Base-by-base conservation (phyloP, 2,113 vertebrate genomes). In the Mesoclemmys tuberculata region DNA sequence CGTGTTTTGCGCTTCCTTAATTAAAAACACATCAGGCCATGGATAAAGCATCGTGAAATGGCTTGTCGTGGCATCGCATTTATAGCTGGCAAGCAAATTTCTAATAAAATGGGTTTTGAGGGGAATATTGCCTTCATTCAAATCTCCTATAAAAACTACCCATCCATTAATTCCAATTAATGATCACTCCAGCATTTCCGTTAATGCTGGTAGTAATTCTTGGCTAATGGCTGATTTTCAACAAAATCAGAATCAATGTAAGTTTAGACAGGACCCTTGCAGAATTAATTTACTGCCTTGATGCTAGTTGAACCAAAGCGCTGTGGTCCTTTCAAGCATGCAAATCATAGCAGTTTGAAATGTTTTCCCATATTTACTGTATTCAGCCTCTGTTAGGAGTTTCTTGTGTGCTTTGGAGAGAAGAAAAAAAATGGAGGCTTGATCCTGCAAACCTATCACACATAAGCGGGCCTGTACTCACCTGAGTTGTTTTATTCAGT, bases 111-210 rank as follows among this genome's bases (percentile, higher is more conserved):
- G 95, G 56, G 82, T 98, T 98, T 97, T 97, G 97, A 98, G 97
- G 96, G 97, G 97, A 97, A 97, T 98, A 98, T 97, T 96, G 95
- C 97, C 96, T 97, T 97, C 98, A 97, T 97, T 98, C 97, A 98
- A 97, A 98, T 94, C 98, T 98, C 96, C 97, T 97, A 98, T 98
- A 98, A 98, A 98, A 98, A 97, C 97, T 97, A 98, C 91, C 97
- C 98, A 98, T 97, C 98, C 98, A 97, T 98, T 98, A 97, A 98
- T 98, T 98, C 97, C 98, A 98, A 98, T 98, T 98, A 98, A 98
- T 97, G 97, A 97, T 71, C 96, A 97, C 94, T 95, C 98, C 97
- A 97, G 96, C 95, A 86, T 98, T 98, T 97, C 96, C 94, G 96
- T 95, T 97, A 98, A 97, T 97, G 92, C 95, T 95, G 95, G 95